Conservation (phyloP, 2,888 invertebrate genomes). For the Zygogramma bicolorata region DNA sequence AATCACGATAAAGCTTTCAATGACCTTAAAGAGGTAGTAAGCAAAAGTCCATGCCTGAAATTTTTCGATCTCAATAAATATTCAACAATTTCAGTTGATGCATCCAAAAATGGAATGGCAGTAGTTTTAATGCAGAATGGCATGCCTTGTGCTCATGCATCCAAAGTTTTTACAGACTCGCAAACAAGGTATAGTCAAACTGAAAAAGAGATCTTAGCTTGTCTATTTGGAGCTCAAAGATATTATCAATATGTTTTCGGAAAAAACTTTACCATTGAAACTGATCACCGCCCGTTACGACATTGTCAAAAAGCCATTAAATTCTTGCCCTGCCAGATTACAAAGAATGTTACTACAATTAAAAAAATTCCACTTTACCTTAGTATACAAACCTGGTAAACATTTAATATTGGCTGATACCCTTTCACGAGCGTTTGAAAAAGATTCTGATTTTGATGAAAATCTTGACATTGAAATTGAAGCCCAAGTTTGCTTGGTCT, state of each 20-base stretch:
- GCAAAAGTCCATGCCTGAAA: slow-evolving; percentile 3
- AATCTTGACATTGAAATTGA: not conserved
- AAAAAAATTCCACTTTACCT: too few species aligned
- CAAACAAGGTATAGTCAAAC: slow-evolving; percentile 24
- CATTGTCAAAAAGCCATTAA: too few species aligned
- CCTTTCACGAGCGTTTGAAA: slow-evolving; percentile 10
- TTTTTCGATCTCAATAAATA: slow-evolving; percentile 35
- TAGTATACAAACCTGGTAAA: slow-evolving; percentile 23
- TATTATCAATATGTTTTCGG: not conserved
- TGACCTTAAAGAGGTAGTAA: slow-evolving; percentile 1
- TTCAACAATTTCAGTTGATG: too few species aligned
- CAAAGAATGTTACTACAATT: too few species aligned
- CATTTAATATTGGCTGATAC: slow-evolving; percentile 23
- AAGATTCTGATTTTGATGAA: slow-evolving; percentile 14
- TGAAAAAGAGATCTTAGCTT: slow-evolving; percentile 48
- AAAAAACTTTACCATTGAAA: too few species aligned
- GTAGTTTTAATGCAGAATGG: too few species aligned
- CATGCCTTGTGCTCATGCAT: slow-evolving; percentile 24
- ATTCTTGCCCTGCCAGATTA: too few species aligned
- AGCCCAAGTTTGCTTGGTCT: not conserved
- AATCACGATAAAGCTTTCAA: not conserved
- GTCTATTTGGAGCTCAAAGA: slow-evolving; percentile 39
- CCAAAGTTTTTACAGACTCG: slow-evolving; percentile 7
- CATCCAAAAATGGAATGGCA: too few species aligned
- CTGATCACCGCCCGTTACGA: too few species aligned